Base-by-base conservation (phyloP, 2,888 invertebrate species). In the Heliconius charithonia region DNA sequence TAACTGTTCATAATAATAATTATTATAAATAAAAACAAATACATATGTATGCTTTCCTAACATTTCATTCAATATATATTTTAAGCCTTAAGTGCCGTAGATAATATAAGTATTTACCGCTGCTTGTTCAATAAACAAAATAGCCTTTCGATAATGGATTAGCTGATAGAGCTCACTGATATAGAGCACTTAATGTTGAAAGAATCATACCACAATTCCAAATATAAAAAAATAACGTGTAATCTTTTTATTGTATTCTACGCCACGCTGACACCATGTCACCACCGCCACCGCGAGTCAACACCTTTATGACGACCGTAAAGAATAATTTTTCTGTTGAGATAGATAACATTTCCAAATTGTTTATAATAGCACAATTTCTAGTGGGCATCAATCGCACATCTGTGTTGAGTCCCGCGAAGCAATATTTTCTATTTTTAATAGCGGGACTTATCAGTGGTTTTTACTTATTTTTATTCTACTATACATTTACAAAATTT, bases 351-450 rank as follows among this genome's bases (percentile, higher is more conserved):
- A 45, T 77, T n/a, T 78, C 78, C 3, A 80, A 80, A 65, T n/a
- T 72, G 3, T 83, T 82, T 37, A 81, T 85, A 12, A 45, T 81
- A 29, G 9, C 65, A 6, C 78, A 75, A 73, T 73, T 80, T 10
- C 9, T 82, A 10, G 37, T 82, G 13, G 85, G 85, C 12, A 69
- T 82, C 19, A 82, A 83, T 75, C 78, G 85, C 51, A n/a, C 83
- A 12, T 65, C 82, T 3, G 41, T 85, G 32, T 27, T 85, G 10
- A 74, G 81, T 3, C 74, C 77, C 29, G 65, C 79, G 6, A 82
- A 78, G 32, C 74, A 16, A 10, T 45, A 76, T 51, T 79, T 51
- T 9, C 65, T 77, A 10, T 22, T 81, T 19, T 16, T 81, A 6
- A 78, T 79, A 63, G 12, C 76, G 7, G 25, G 3, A 3, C 80